Evolutionary conservation across 2,888 invertebrate genomes (phyloP).

Genomic region (Melinaea marsaeus): DNA sequence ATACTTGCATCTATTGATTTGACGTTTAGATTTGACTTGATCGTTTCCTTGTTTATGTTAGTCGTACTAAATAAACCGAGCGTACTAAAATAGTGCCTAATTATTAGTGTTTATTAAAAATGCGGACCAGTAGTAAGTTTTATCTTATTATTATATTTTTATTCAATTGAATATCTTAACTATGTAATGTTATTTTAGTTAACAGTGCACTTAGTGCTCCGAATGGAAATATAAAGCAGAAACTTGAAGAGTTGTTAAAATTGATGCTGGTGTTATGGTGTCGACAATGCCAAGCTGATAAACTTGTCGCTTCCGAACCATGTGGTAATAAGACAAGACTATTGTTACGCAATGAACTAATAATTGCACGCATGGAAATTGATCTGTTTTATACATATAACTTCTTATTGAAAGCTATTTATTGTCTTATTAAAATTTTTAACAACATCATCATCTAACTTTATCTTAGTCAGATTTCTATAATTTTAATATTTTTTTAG

Average conservation of each 20-base stretch:
- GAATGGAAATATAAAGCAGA: constrained; percentile 70
- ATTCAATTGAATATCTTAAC: constrained; percentile 18
- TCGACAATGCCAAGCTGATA: constrained; percentile 84
- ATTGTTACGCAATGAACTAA: constrained; percentile 7
- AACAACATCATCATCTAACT: no score
- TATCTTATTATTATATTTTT: constrained; percentile 15
- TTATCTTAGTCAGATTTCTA: no score
- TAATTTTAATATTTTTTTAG: no score
- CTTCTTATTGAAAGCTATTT: background rate
- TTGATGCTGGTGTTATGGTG: constrained; percentile 91
- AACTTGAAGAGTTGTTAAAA: constrained; percentile 87
- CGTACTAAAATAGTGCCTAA: constrained; percentile 18
- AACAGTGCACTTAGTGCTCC: constrained; percentile 55
- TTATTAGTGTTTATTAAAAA: constrained; percentile 33
- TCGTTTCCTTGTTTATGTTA: constrained; percentile 36
- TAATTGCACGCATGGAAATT: constrained; percentile 5
- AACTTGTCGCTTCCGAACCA: constrained; percentile 78
- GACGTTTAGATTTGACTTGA: constrained; percentile 44
- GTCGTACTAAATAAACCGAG: constrained; percentile 50
- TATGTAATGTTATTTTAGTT: constrained; percentile 56
- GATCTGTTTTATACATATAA: constrained; percentile 32
- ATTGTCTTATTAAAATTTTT: background rate
- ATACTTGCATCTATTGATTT: constrained; percentile 61
- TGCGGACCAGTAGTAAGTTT: constrained; percentile 66
- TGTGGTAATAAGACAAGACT: constrained; percentile 64